Evolutionary conservation across 1,140 invertebrate genomes (phyloP).

Genomic region (Cotesia vestalis): DNA sequence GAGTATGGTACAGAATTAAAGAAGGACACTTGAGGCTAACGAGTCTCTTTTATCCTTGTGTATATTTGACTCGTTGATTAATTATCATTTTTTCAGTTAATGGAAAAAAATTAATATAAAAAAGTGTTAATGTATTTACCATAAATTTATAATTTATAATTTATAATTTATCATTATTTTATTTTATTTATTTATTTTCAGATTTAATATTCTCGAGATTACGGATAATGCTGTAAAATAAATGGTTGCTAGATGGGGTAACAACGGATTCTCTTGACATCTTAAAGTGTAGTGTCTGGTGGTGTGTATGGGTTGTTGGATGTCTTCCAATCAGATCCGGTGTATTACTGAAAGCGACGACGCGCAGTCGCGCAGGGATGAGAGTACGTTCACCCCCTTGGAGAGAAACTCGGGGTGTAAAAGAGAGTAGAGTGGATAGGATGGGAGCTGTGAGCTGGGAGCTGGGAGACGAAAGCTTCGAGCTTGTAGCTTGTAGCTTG

Average conservation of each 20-base stretch:
- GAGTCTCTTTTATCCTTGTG: not conserved
- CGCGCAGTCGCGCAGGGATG: conserved; percentile 5
- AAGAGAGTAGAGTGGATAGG: conserved; percentile 1
- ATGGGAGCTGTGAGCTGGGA: too few species aligned
- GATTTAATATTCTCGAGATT: not conserved
- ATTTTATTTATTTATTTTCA: too few species aligned
- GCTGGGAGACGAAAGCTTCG: not conserved
- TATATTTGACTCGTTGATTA: not conserved
- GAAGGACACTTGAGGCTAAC: not conserved
- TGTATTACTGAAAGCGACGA: not conserved
- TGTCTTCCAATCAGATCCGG: conserved; percentile 18
- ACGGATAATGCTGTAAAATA: not conserved
- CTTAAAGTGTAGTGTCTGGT: conserved; percentile 7
- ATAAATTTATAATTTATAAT: too few species aligned
- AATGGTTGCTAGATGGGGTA: conserved; percentile 3
- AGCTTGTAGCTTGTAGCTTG: too few species aligned
- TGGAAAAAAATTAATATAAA: not conserved
- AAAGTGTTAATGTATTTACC: not conserved
- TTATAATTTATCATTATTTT: too few species aligned
- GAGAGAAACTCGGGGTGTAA: conserved; percentile 1
- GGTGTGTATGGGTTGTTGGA: not conserved
- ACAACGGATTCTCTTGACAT: conserved; percentile 7
- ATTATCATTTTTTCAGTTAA: conserved; percentile 3
- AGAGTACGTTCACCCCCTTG: conserved; percentile 17
- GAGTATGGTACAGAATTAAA: not conserved